Evolutionary conservation across 2,113 vertebrate genomes (phyloP).

Genomic region (Tupaia chinensis): DNA sequence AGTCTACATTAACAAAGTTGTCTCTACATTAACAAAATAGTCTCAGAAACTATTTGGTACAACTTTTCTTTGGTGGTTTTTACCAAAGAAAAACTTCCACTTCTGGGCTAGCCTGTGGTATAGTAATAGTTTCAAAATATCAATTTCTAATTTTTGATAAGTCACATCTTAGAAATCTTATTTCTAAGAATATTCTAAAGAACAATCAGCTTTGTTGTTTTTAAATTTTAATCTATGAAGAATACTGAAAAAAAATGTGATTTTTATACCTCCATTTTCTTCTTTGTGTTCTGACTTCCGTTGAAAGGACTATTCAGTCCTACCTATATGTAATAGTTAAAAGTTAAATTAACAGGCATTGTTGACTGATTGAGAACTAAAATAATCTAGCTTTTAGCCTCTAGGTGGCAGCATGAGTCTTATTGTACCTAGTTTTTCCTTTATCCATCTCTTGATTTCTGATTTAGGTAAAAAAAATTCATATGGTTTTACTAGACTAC

Average conservation of each 20-base stretch:
- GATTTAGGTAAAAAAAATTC: slow-evolving; percentile 7
- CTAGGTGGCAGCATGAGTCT: slow-evolving; percentile 87
- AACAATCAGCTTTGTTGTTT: background rate
- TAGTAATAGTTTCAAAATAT: background rate
- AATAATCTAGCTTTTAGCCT: slow-evolving; percentile 67
- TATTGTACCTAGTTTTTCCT: slow-evolving; percentile 10
- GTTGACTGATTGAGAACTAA: slow-evolving; percentile 5
- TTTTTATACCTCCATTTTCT: background rate
- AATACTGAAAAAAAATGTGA: background rate
- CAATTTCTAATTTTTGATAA: too few species aligned
- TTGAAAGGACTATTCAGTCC: background rate
- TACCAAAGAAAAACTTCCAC: background rate
- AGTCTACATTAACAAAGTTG: slow-evolving; percentile 9
- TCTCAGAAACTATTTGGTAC: background rate
- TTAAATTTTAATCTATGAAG: slow-evolving; percentile 19
- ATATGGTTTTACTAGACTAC: slow-evolving; percentile 19
- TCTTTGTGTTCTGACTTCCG: slow-evolving; percentile 28
- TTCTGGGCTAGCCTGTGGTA: background rate
- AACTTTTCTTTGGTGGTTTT: background rate
- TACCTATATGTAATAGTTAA: background rate
- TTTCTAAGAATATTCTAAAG: slow-evolving; percentile 12
- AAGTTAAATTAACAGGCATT: slow-evolving; percentile 29
- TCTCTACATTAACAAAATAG: too few species aligned
- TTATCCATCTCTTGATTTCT: background rate
- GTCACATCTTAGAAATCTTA: too few species aligned